Evolutionary conservation across 2,113 vertebrate genomes (phyloP).

Genomic region (Sceloporus tristichus): DNA sequence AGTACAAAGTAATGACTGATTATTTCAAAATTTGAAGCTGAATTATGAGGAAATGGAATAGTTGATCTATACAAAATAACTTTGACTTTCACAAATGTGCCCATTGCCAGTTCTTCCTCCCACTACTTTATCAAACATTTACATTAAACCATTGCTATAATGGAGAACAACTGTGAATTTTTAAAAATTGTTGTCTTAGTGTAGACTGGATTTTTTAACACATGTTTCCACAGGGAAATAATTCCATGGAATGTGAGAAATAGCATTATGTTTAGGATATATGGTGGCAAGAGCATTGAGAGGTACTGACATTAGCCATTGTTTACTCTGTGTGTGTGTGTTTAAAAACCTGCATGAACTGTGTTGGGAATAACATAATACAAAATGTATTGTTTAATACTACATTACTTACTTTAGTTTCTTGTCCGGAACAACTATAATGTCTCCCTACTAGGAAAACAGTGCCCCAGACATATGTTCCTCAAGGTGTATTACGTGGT

Average conservation of each 20-base stretch:
- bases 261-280: background rate
- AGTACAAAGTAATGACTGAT: background rate
- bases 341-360: background rate
- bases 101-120: background rate
- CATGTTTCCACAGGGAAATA: slow-evolving; percentile 35
- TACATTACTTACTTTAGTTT: slow-evolving; percentile 1
- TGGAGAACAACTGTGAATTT: background rate
- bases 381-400: background rate
- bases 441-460: background rate
- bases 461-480: background rate
- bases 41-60: background rate
- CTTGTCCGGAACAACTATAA: slow-evolving; percentile 22
- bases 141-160: background rate
- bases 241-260: slow-evolving; percentile 29
- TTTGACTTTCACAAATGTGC: background rate
- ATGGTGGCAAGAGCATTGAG: slow-evolving; percentile 26
- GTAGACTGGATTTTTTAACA: slow-evolving; percentile 21
- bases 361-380: background rate
- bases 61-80: background rate
- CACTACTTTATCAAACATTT: too few species aligned
- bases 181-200: slow-evolving; percentile 8
- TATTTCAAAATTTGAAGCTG: background rate
- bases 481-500: background rate
- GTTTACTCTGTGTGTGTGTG: background rate
- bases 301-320: background rate